A percentile compares a stretch with the other conserved stretches of the same genome.
Conservation (phyloP, 37 sponge, comb jelly and placozoan genomes). For the Aphrocallistes beatrix region DNA sequence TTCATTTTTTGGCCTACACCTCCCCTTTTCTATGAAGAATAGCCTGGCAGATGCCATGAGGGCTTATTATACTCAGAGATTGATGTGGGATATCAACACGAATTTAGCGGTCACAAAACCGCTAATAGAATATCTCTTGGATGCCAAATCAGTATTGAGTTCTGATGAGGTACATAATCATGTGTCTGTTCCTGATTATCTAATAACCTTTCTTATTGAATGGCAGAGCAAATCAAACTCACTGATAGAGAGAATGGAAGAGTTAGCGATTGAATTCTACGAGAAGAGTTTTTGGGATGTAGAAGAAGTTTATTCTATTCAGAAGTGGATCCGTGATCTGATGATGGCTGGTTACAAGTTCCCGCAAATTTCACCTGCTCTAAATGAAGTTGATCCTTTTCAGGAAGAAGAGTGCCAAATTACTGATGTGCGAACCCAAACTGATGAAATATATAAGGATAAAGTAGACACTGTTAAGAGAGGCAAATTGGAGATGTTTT, state of each 20-base stretch:
- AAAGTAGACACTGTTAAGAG: background rate
- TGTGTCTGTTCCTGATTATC: too few relatives aligned
- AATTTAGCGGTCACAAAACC: background rate
- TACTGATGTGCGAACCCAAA: too few relatives aligned
- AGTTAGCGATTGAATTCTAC: background rate
- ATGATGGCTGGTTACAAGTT: background rate
- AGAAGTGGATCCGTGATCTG: background rate
- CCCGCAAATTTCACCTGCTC: background rate
- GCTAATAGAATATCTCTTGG: too few relatives aligned
- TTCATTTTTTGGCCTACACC: background rate
- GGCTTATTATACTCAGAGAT: background rate
- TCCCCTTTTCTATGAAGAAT: background rate
- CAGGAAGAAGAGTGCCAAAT: too few relatives aligned
- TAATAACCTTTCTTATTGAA: background rate
- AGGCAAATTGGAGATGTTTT: background rate
- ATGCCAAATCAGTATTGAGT: too few relatives aligned
- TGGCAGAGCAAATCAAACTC: background rate
- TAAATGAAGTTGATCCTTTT: background rate
- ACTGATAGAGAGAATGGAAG: background rate
- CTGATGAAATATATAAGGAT: too few relatives aligned
- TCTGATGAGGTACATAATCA: too few relatives aligned
- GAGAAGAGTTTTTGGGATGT: background rate
- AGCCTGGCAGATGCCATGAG: background rate
- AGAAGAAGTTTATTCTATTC: background rate
- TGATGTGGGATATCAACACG: background rate